Evolutionary conservation across 2,113 vertebrate species (phyloP).

Genomic region (Heloderma charlesbogerti): DNA sequence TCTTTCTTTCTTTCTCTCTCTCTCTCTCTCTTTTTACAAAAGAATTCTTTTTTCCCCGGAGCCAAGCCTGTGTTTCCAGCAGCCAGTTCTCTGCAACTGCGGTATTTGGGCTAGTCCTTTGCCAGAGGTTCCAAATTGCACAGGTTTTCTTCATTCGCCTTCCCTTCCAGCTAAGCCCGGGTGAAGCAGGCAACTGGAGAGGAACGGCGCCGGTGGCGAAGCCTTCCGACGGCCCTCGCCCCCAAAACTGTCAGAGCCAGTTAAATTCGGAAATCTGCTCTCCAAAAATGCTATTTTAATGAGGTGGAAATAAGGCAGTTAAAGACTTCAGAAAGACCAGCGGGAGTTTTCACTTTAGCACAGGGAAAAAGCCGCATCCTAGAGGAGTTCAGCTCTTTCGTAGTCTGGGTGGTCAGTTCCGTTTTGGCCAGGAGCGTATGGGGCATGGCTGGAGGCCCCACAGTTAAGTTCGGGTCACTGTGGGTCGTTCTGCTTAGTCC

Average conservation of each 20-base stretch:
- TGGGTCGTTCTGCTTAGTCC: background rate
- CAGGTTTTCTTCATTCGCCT: background rate
- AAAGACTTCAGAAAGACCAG: background rate
- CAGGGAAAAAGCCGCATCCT: slow-evolving; percentile 11
- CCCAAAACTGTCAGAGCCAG: background rate
- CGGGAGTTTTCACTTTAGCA: background rate
- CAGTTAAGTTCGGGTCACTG: background rate
- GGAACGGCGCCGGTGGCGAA: background rate
- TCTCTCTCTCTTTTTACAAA: background rate
- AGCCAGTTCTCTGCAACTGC: background rate
- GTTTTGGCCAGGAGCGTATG: too few relatives aligned
- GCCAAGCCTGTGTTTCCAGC: background rate
- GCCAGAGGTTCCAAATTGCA: background rate
- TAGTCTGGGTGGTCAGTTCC: background rate
- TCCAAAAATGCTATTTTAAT: slow-evolving; percentile 19
- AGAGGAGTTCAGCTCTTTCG: background rate
- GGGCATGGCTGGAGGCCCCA: background rate
- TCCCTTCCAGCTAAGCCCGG: background rate
- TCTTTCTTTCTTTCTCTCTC: background rate
- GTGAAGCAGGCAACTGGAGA: background rate
- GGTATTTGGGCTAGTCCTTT: background rate
- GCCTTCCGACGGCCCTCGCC: background rate
- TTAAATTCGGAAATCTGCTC: background rate
- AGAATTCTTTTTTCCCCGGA: background rate
- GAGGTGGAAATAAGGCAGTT: slow-evolving; percentile 12